These are phyloP conservation scores for Trichopoda pennipes DNA, from an alignment of 2,888 invertebrate genomes.

Conservation along the genomic window DNA sequence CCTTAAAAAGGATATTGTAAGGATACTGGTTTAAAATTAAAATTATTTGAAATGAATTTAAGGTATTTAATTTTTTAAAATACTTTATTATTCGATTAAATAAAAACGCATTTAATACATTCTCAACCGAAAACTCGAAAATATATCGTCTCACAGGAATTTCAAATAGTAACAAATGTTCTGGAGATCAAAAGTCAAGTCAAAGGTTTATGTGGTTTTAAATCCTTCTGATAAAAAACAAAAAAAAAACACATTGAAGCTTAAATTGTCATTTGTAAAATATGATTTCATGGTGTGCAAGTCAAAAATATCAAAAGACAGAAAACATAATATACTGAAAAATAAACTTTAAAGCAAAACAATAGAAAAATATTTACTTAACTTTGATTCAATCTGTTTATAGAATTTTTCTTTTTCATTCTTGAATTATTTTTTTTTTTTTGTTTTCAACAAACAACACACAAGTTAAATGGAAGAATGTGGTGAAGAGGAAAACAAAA, in stretches of 20 bases:
- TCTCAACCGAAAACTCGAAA: too few relatives aligned
- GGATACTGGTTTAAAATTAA: neutral
- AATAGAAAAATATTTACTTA: constrained; percentile 37
- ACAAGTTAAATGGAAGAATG: neutral
- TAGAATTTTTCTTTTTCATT: constrained; percentile 25
- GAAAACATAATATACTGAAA: constrained; percentile 4
- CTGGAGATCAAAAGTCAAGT: neutral
- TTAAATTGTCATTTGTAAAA: constrained; percentile 27
- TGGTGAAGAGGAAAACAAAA: constrained; percentile 5
- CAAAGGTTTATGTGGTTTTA: neutral
- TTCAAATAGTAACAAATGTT: too few relatives aligned
- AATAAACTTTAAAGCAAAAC: constrained; percentile 22
- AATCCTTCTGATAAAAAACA: neutral
- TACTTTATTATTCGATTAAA: too few relatives aligned
- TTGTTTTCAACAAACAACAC: neutral
- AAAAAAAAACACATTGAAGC: constrained; percentile 4
- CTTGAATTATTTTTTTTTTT: constrained; percentile 18
- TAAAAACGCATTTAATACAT: too few relatives aligned
- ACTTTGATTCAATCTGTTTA: constrained; percentile 46
- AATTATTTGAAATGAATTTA: too few relatives aligned
- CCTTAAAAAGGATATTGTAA: constrained; percentile 11
- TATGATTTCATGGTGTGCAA: neutral
- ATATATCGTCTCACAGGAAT: too few relatives aligned
- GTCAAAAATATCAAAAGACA: constrained; percentile 9
- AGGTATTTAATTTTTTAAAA: too few relatives aligned